A percentile compares a stretch with the other conserved stretches of the same genome.
phyloP scores from a whole-genome alignment of 2,888 invertebrate genomes.

The Mesorhabditis spiculigera region DNA sequence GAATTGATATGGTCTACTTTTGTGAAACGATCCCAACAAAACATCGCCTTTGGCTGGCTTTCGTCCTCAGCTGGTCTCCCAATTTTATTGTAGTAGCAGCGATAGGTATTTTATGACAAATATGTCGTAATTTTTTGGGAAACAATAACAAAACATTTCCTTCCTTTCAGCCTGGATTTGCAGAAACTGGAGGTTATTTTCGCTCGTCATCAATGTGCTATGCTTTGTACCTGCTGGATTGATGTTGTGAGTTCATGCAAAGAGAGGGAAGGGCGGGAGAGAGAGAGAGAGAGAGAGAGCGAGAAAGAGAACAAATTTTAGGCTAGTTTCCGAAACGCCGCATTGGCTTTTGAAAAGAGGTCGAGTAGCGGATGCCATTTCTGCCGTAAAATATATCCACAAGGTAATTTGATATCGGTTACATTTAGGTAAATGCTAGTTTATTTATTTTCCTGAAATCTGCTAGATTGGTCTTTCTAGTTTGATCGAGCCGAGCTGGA shows the following conservation, averaged over 20 bases:
- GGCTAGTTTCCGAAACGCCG: not conserved
- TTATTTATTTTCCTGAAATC: too few relatives aligned
- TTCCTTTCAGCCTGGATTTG: not conserved
- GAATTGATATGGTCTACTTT: not conserved
- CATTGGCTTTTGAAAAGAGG: not conserved
- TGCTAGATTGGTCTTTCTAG: not conserved
- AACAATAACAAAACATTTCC: not conserved
- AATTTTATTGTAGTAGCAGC: not conserved
- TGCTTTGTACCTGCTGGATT: not conserved
- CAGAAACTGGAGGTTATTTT: not conserved
- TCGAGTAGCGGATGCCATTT: not conserved
- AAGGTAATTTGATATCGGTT: not conserved
- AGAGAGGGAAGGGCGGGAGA: too few relatives aligned
- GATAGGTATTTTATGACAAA: not conserved
- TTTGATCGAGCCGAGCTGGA: not conserved
- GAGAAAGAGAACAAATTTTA: not conserved
- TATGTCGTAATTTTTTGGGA: too few relatives aligned
- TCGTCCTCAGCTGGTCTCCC: not conserved
- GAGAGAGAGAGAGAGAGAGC: too few relatives aligned
- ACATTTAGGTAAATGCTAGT: too few relatives aligned
- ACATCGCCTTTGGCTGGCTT: constrained; percentile 6
- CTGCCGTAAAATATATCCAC: not conserved
- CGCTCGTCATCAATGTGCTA: constrained; percentile 1
- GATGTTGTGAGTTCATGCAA: not conserved
- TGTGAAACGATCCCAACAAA: not conserved